Base-by-base conservation (phyloP, 2,113 vertebrate species). In the Chamaetylas fuelleborni region DNA sequence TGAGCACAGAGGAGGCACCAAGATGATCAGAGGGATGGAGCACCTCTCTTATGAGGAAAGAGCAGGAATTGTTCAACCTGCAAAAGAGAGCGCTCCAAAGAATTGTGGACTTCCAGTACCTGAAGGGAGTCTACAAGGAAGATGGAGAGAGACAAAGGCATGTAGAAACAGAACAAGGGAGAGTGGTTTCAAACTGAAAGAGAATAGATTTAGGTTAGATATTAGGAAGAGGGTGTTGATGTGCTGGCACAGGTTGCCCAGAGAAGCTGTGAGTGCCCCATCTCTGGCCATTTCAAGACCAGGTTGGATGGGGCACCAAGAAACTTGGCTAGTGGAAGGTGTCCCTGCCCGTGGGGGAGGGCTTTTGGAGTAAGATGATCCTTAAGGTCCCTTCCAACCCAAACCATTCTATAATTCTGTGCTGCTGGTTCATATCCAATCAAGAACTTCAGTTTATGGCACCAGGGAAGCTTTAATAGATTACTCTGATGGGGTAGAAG, bases 1-100 rank as follows among this genome's bases (percentile, higher is more conserved):
- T 0, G 0, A 47, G 40, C 3, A 4, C 50, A 64, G 50, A 36
- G 28, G 15, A 11, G 20, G 0, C 33, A 51, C 9, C 1, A 45
- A 19, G 12, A 1, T 51, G 12, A 33, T 36, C 1, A 38, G 15
- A 43, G 5, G 8, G 33, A 7, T 65, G 36, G 22, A 74, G 3
- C 0, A 53, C 0, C 45, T 73, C 28, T 66, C 1, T 0, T 60
- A 1, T 19, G 19, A 66, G 28, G 28, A 66, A 29, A n/a, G 19
- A 66, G 19, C 7, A n/a, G 28, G 12, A 10, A 9, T n/a, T 66
- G 13, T 33, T 88, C 33, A 73, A 16, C 7, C 23, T 51, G 23
- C 15, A 51, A 25, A 36, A 66, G 43, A 45, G 18, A 81, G 34
- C 5, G 4, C 19, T 74, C 7, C 3, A 20, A 66, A 66, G 38